A percentile compares a stretch with the other conserved stretches of the same genome.
Conservation (phyloP, 2,797 vertebrate species). For the Erpetoichthys calabaricus region DNA sequence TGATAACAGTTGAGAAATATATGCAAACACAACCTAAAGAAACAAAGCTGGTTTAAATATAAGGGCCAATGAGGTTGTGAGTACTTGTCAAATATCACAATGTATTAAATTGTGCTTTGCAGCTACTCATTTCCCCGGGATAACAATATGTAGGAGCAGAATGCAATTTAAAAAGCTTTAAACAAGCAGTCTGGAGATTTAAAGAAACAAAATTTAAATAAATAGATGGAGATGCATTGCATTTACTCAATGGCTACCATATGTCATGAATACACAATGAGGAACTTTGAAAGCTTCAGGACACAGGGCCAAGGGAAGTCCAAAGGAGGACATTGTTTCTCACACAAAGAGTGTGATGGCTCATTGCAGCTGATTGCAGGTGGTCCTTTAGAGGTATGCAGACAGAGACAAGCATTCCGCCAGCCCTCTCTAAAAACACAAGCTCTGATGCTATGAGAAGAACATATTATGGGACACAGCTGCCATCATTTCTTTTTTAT, state of each 20-base stretch:
- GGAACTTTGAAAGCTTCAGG: not conserved
- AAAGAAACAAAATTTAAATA: not conserved
- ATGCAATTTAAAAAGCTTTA: no score
- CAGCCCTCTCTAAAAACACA: no score
- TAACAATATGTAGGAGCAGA: no score
- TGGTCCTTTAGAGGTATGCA: not conserved
- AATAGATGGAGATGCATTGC: not conserved
- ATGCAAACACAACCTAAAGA: not conserved
- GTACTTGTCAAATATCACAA: not conserved
- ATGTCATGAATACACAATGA: slow-evolving; percentile 4
- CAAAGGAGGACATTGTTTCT: not conserved
- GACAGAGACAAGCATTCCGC: no score
- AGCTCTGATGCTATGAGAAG: no score
- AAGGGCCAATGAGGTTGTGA: not conserved
- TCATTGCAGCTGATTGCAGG: not conserved
- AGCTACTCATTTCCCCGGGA: not conserved
- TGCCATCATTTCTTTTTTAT: no score
- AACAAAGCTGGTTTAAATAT: not conserved
- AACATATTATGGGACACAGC: no score
- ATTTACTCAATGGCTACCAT: not conserved
- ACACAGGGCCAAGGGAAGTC: not conserved
- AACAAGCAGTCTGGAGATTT: not conserved
- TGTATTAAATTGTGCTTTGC: not conserved
- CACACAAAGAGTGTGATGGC: not conserved
- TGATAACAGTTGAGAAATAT: no score